Evolutionary conservation across 2,888 invertebrate species (phyloP), one percentile per base, ranked within the genome.

Genomic region (Hypselothyrea guttata): DNA sequence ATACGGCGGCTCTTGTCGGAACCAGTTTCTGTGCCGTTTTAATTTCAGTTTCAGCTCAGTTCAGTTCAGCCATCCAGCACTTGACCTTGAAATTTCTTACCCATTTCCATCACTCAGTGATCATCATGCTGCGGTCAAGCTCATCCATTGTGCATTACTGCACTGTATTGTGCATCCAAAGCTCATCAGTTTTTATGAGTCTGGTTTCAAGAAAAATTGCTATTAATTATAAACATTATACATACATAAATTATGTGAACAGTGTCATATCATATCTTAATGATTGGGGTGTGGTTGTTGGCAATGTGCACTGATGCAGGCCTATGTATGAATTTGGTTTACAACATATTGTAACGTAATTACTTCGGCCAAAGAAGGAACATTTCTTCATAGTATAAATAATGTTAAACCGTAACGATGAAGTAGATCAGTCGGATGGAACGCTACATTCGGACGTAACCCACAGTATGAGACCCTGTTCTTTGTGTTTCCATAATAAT

Each of bases 151-250:
- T 83, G 59, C 55, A 64, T 35, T 40, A 55, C 13, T 34, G 41
- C n/a, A n/a, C n/a, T 22, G 22, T 22, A 22, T 22, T 22, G 22
- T 22, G 22, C 5, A 22, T 22, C 2, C 22, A 22, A 22, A 22
- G 33, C 33, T 49, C 81, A 70, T 84, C 58, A 67, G 42, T 40
- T 73, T 84, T 73, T 76, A 79, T 66, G 76, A 56, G 47, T 52
- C 55, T 22, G 35, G 41, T 15, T 44, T 42, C 51, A 42, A 49
- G 41, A 76, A 71, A 65, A 62, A 62, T 83, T 56, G 53, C 48
- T 68, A 77, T 82, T 82, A 52, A 58, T 42, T 33, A 46, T 49
- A 61, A 46, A 12, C 34, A 37, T 33, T 2, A 34, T 30, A 44
- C 18, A 30, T 44, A 30, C n/a, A 5, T 16, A 7, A 15, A 45